phyloP scores from a whole-genome alignment of 2,888 invertebrate species.

The Chydorus sphaericus region DNA sequence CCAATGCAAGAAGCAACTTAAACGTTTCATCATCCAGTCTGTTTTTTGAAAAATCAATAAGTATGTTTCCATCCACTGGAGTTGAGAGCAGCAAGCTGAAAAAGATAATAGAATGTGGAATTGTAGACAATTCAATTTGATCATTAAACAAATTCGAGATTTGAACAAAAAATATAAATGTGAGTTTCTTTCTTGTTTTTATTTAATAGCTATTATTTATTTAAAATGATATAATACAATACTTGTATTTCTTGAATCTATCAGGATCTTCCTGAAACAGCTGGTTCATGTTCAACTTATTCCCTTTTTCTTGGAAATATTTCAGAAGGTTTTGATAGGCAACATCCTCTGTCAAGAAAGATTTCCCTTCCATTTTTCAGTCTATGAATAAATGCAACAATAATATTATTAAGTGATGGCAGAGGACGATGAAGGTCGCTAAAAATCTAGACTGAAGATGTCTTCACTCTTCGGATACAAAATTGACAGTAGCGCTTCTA shows the following conservation, averaged over 20 bases:
- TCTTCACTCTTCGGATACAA: too few relatives aligned
- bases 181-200: too few relatives aligned
- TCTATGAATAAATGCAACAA: too few relatives aligned
- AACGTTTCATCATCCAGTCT: slow-evolving; percentile 64
- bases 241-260: slow-evolving; percentile 85
- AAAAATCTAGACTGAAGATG: too few relatives aligned
- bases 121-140: background rate
- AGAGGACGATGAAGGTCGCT: too few relatives aligned
- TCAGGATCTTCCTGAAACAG: slow-evolving; percentile 64
- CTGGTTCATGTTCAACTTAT: slow-evolving; percentile 62
- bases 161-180: background rate
- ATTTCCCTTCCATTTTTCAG: slow-evolving; percentile 21
- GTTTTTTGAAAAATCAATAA: slow-evolving; percentile 96
- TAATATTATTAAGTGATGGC: too few relatives aligned
- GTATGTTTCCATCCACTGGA: slow-evolving; percentile 73
- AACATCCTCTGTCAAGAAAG: slow-evolving; percentile 42
- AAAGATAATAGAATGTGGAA: background rate
- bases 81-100: slow-evolving; percentile 57
- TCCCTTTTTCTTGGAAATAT: slow-evolving; percentile 53
- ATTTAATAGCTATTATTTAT: slow-evolving; percentile 2
- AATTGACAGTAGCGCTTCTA: too few relatives aligned
- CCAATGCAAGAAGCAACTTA: slow-evolving; percentile 60
- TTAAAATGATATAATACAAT: slow-evolving; percentile 21
- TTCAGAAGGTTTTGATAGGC: slow-evolving; percentile 60
- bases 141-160: too few relatives aligned